Evolutionary conservation across 2,888 invertebrate species (phyloP).

Genomic region (Silvanus unidentatus): DNA sequence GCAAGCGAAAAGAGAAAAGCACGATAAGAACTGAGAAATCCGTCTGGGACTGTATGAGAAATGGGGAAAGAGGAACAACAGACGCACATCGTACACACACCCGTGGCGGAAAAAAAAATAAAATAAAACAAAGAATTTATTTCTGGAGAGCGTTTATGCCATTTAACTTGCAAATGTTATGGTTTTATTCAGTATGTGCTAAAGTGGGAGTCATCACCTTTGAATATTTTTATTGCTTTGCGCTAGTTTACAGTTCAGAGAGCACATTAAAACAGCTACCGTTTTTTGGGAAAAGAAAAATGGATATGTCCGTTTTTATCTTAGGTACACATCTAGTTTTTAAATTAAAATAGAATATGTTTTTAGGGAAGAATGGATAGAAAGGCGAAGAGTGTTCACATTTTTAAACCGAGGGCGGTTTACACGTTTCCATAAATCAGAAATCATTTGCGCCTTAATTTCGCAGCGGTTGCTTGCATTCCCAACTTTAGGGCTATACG

Average conservation of each 20-base stretch:
- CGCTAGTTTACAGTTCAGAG: slow-evolving; percentile 32
- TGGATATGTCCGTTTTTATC: no score
- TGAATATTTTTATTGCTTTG: slow-evolving; percentile 46
- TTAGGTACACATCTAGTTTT: no score
- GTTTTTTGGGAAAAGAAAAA: slow-evolving; percentile 13
- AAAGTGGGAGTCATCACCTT: slow-evolving; percentile 48
- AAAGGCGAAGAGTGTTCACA: no score
- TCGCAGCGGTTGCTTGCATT: slow-evolving; percentile 25
- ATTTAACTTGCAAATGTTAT: slow-evolving; percentile 51
- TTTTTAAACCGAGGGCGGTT: no score
- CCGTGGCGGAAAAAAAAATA: slow-evolving; percentile 14
- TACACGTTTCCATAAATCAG: slow-evolving; percentile 40
- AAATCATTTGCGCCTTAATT: slow-evolving; percentile 43
- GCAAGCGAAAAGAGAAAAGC: slow-evolving; percentile 22
- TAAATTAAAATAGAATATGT: no score
- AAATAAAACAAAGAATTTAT: slow-evolving; percentile 46
- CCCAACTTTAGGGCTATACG: slow-evolving; percentile 3
- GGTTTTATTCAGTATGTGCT: slow-evolving; percentile 45
- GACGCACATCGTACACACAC: no score
- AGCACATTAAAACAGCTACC: slow-evolving; percentile 31
- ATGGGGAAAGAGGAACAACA: slow-evolving; percentile 12
- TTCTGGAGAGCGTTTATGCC: slow-evolving; percentile 43
- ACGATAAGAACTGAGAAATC: slow-evolving; percentile 24
- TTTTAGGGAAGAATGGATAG: no score
- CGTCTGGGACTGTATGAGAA: slow-evolving; percentile 12